These are phyloP conservation scores for Henricia sp. DNA, from an alignment of 53 echinoderm and acorn worm genomes.

Conservation along the genomic window DNA sequence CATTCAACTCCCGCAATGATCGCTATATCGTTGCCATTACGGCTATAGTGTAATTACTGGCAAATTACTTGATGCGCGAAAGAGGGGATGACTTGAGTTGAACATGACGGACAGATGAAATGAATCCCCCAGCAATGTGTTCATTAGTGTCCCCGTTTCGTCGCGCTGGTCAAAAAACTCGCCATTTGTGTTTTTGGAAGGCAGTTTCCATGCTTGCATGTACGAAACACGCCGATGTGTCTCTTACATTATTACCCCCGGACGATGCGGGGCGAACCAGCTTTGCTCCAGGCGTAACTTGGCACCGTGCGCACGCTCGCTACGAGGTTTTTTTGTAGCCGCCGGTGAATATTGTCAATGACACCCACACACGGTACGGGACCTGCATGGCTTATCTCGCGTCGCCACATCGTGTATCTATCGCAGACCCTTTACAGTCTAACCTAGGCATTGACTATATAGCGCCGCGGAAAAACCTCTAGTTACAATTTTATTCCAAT, in stretches of 20 bases:
- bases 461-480: constrained; percentile 12
- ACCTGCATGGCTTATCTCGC: not conserved
- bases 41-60: constrained; percentile 11
- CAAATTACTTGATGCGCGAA: constrained; percentile 19
- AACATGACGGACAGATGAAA: constrained; percentile 7
- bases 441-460: not conserved
- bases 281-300: constrained; percentile 11
- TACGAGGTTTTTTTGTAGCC: not conserved
- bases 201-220: not conserved
- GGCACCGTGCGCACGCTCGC: not conserved
- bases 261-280: not conserved
- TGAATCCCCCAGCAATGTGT: constrained; percentile 39
- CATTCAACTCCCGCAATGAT: too few relatives aligned
- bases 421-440: not conserved
- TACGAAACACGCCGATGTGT: not conserved
- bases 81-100: constrained; percentile 8
- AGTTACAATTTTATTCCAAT: constrained; percentile 55
- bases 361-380: not conserved
- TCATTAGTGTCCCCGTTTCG: constrained; percentile 6
- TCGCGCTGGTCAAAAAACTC: constrained; percentile 43
- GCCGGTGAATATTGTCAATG: not conserved
- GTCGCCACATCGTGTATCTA: not conserved
- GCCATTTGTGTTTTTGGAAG: not conserved
- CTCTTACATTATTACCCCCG: not conserved
- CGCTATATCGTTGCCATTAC: too few relatives aligned